Percentiles rank a stretch among this genome's conserved stretches.
Conservation (phyloP, 1,140 invertebrate genomes). For the Bombus huntii region DNA sequence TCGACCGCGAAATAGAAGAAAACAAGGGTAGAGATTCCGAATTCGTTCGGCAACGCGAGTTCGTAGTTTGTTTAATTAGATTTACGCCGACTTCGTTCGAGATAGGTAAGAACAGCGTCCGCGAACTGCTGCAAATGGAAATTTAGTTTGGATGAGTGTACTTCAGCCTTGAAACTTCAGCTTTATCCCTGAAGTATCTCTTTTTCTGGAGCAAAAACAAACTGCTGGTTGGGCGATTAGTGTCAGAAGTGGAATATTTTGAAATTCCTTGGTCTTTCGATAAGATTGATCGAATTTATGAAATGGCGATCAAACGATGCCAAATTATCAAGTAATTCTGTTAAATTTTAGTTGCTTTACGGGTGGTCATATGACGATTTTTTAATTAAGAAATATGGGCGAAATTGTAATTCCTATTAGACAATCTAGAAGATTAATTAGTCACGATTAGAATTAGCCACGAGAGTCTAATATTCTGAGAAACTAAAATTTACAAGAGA, state of each 20-base stretch:
- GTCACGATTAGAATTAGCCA: no score
- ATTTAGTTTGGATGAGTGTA: background rate
- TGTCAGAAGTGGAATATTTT: background rate
- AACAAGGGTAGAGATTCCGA: background rate
- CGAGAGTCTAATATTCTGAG: no score
- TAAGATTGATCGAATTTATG: background rate
- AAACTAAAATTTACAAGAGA: no score
- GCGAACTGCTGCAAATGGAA: background rate
- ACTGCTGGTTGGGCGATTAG: background rate
- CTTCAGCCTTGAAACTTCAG: background rate
- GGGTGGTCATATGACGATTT: no score
- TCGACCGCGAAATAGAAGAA: background rate
- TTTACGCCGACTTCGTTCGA: background rate
- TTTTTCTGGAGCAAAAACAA: background rate
- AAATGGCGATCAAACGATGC: background rate
- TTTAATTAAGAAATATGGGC: background rate
- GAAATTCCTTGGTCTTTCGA: background rate
- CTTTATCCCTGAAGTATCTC: background rate
- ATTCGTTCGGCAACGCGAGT: conserved; percentile 13
- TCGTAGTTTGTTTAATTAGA: conserved; percentile 48
- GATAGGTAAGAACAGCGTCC: conserved; percentile 3
- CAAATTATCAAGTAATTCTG: no score
- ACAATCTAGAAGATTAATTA: background rate
- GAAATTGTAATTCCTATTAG: background rate
- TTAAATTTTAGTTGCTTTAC: background rate